Evolutionary conservation across 1,140 invertebrate genomes (phyloP), one percentile per base, ranked within the genome.

Genomic region (Ooceraea biroi): DNA sequence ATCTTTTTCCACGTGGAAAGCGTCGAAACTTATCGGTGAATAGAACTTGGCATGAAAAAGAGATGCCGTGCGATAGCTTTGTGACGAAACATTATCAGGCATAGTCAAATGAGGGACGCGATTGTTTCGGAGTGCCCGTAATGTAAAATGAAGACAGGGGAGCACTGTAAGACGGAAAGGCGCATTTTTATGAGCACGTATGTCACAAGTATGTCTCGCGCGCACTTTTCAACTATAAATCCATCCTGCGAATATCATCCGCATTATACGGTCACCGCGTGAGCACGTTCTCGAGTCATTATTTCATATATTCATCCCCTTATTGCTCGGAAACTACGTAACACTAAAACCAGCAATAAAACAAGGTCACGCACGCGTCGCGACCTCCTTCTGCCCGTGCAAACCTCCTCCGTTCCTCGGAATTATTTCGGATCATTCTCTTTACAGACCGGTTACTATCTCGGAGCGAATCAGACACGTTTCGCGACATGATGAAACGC

Each of bases 311-410:
- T 66, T 65, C 60, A 27, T 50, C 3, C 12, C 12, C n/a, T 48
- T n/a, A n/a, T 46, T 7, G 27, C 14, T 12, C 73, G 73, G 63
- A 77, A 77, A 77, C 19, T 66, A 58, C 57, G 27, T 52, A 50
- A 65, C 27, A 22, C 17, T 77, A 52, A 50, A 77, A 77, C n/a
- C 44, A 22, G n/a, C 58, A 66, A 77, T 77, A 65, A 77, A 77
- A 66, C 73, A 36, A 77, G 58, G 60, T 77, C 44, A 25, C 73
- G 73, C n/a, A 27, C 41, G 58, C 11, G 17, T 76, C 27, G 27
- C 73, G 65, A 66, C 27, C 27, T 65, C 44, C 44, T 48, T 25
- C 22, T 27, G 44, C 19, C 17, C 48, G 27, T 14, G 8, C 36
- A 52, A 55, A 58, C 71, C 73, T 76, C 65, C 36, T 25, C 50